These are phyloP conservation scores for Synergus japonicus DNA, from an alignment of 2,888 invertebrate species.

Conservation along the genomic window DNA sequence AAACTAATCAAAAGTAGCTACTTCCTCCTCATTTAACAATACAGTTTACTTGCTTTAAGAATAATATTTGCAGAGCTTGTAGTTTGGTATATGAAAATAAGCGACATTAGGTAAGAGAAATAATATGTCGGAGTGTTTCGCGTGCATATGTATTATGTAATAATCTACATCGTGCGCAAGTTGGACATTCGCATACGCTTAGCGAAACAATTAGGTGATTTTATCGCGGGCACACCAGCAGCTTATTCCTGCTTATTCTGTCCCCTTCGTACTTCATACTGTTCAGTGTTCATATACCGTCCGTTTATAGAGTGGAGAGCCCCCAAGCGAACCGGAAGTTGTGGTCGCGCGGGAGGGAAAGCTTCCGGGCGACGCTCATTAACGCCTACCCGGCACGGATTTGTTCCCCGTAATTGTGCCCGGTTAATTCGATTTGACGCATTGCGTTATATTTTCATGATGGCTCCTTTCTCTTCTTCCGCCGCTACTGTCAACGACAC, in stretches of 20 bases:
- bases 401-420: constrained; percentile 74
- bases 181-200: constrained; percentile 76
- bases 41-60: too few species aligned
- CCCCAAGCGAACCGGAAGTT: constrained; percentile 75
- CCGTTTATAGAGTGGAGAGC: constrained; percentile 53
- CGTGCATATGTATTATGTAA: constrained; percentile 15
- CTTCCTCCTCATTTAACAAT: too few species aligned
- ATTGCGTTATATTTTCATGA: constrained; percentile 59
- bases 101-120: constrained; percentile 6
- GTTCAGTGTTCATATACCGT: constrained; percentile 49
- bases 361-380: constrained; percentile 76
- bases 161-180: constrained; percentile 49
- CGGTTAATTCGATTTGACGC: constrained; percentile 74
- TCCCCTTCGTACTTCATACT: constrained; percentile 64
- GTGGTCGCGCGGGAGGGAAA: constrained; percentile 58
- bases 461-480: constrained; percentile 50
- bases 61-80: too few species aligned
- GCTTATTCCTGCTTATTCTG: constrained; percentile 62
- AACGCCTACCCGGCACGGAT: constrained; percentile 74
- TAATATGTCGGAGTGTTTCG: neutral
- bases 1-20: too few species aligned
- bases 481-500: constrained; percentile 51
- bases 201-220: constrained; percentile 77
- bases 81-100: neutral
- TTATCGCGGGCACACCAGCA: constrained; percentile 72